Evolutionary conservation across 2,113 vertebrate species (phyloP).

Genomic region (Lamprologus lemairii): DNA sequence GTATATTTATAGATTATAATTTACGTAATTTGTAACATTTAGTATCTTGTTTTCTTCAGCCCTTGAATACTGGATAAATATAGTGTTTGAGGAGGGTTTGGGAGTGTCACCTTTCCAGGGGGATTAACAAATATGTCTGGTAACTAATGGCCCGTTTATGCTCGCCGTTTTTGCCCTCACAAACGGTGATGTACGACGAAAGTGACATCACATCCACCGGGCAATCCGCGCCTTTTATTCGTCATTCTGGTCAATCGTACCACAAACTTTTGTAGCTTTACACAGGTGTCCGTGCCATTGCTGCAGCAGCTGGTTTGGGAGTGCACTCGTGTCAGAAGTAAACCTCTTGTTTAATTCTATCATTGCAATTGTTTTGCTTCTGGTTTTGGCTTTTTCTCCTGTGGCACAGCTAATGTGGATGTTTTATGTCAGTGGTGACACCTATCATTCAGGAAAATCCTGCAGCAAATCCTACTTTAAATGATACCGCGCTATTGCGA

Average conservation of each 20-base stretch:
- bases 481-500: not conserved
- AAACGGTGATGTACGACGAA: accelerated
- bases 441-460: not conserved
- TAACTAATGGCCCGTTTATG: not conserved
- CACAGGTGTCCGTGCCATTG: not conserved
- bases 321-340: not conserved
- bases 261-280: not conserved
- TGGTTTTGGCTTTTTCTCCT: not conserved
- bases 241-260: not conserved
- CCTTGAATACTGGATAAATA: not conserved
- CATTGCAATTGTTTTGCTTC: not conserved
- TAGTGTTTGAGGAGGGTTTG: not conserved
- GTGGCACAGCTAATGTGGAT: not conserved
- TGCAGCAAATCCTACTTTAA: not conserved
- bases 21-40: not conserved
- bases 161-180: not conserved
- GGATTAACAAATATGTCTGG: not conserved
- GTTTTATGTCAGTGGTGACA: not conserved
- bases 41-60: not conserved
- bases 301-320: not conserved
- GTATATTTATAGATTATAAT: constrained; percentile 8
- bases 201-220: not conserved
- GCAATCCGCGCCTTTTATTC: not conserved
- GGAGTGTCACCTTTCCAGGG: not conserved
- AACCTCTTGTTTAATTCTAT: not conserved